Base-by-base conservation (phyloP, 2,797 vertebrate genomes). In the Mus caroli region DNA sequence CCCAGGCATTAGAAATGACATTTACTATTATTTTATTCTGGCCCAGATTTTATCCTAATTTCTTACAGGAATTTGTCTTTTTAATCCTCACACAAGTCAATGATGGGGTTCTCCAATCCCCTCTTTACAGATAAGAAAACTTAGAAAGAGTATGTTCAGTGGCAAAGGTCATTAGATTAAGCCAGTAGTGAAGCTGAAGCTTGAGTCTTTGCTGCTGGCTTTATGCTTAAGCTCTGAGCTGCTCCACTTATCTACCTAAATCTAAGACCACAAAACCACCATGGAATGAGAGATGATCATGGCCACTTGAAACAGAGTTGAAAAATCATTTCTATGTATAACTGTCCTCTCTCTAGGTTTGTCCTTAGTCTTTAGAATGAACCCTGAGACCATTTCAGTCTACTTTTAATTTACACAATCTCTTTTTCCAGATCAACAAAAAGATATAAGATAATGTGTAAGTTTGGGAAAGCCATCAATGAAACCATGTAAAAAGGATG, bases 381-480 rank as follows among this genome's bases (percentile, higher is more conserved):
- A 67, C 3, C 3, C 28, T n/a, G 31, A 83, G 26, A 84, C 22
- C 6, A 28, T 75, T 73, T 75, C 14, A 64, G 19, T 88, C 40
- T 89, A 73, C 22, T 84, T 40, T 34, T 54, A 24, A 3, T 54
- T 77, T 95, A 4, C 40, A 88, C 58, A 77, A 88, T 90, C 26
- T 60, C 69, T 80, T 80, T 80, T 92, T 84, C 43, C 60, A 85
- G 28, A 62, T 94, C 37, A 93, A 19, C 50, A 78, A 92, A 73
- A 92, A 83, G 22, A 89, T 15, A 82, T 78, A 96, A 50, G 46
- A 2, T 31, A 75, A 80, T 22, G 22, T 75, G 0, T 40, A 84
- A 80, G 11, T 84, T 96, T 62, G 37, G 12, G 14, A 54, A 76
- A 90, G 26, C 11, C 9, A n/a, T 73, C 62, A 28, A 12, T 78